Percentiles rank a stretch among this genome's conserved stretches.
phyloP scores from a whole-genome alignment of 2,797 vertebrate genomes.

The Amazona ochrocephala region DNA sequence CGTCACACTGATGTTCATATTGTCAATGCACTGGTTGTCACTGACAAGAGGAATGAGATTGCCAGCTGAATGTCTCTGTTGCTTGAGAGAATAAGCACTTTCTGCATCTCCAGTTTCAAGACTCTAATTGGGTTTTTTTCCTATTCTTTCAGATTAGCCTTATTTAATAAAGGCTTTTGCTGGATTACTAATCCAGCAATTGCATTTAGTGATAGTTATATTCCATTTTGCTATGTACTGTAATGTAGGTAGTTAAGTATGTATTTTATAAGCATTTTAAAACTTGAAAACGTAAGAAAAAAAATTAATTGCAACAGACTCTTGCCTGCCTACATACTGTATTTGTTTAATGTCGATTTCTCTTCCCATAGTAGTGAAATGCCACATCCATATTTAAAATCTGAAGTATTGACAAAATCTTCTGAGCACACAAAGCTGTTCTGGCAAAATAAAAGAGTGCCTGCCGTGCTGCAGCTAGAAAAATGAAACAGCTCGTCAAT shows the following conservation, averaged over 20 bases:
- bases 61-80: neutral
- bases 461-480: neutral
- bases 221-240: neutral
- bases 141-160: neutral
- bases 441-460: neutral
- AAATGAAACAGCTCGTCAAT: constrained; percentile 37
- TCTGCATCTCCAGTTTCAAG: neutral
- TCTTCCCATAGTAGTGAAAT: neutral
- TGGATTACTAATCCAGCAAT: neutral
- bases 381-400: constrained; percentile 24
- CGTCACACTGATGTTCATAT: neutral
- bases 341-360: constrained; percentile 8
- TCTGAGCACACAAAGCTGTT: constrained; percentile 11
- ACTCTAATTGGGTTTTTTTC: neutral
- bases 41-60: neutral
- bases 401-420: constrained; percentile 31
- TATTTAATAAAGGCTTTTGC: neutral
- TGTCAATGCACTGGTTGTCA: neutral
- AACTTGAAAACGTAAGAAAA: neutral
- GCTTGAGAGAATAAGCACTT: neutral
- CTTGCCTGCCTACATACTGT: neutral
- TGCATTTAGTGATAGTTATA: neutral
- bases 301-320: neutral
- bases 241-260: neutral
- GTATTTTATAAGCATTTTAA: neutral